Evolutionary conservation across 2,113 vertebrate genomes (phyloP), one percentile per base, ranked within the genome.

Genomic region (Micronycteris hirsuta): DNA sequence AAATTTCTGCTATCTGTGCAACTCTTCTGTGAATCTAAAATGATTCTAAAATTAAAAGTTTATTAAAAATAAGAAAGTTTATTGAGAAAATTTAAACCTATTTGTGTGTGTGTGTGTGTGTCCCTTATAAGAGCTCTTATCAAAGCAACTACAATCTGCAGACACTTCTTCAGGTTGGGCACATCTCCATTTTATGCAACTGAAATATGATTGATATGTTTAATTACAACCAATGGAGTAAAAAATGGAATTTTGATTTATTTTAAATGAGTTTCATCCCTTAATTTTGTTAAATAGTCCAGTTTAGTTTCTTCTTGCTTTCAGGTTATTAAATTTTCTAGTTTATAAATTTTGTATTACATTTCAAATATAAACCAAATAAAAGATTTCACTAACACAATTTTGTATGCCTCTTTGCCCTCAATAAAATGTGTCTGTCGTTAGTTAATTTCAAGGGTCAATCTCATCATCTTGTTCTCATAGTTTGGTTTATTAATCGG

Each of bases 341-440:
- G 24, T 36, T 95, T 94, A 56, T 38, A 45, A 58, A 52, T 91
- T 82, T 93, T 91, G 16, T 91, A n/a, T 78, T 92, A 67, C 52
- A 81, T 76, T 85, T 96, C n/a, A 84, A 91, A 86, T 56, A n/a
- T 41, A 74, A 68, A 63, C 14, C 41, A 96, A 97, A 94, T 97
- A 94, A 97, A 97, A 56, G 24, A 76, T 43, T 86, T 93, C 92
- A 71, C 83, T 81, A 80, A 65, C 12, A 67, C 47, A 7, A 54
- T 49, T n/a, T 24, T 85, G 58, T 49, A 13, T 22, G 36, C 12
- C 31, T 80, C 63, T 91, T 91, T 95, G 38, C 56, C 76, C 47
- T 92, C 52, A 67, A 31, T 87, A 80, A 71, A 83, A 54, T 82
- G 56, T 65, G 33, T 65, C 65, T 26, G 31, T 58, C 58, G 33